Percentiles rank a stretch among this genome's conserved stretches.
Evolutionary conservation across 2,797 vertebrate species (phyloP).

Genomic region (Florisuga fusca): DNA sequence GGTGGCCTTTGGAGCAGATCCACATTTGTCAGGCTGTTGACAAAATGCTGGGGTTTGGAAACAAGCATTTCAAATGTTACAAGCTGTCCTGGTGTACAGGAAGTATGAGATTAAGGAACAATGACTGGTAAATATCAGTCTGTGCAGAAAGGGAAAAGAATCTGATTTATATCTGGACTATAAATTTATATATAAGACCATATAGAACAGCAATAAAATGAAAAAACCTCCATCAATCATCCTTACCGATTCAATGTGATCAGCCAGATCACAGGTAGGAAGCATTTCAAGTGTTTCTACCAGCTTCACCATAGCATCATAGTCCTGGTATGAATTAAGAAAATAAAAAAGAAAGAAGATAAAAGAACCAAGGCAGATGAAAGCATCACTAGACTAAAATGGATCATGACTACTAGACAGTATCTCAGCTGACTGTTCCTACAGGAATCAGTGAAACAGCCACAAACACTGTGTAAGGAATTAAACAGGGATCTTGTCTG

Average conservation of each 20-base stretch:
- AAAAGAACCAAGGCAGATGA: not conserved
- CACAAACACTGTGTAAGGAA: not conserved
- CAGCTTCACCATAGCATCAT: conserved; percentile 96
- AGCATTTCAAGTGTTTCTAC: conserved; percentile 94
- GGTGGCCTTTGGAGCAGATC: not conserved
- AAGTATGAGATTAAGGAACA: not conserved
- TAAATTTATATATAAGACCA: not conserved
- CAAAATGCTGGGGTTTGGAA: not conserved
- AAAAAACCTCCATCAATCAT: not conserved
- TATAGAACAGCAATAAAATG: not conserved
- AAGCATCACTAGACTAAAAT: not conserved
- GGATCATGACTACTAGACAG: not conserved
- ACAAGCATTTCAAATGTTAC: not conserved
- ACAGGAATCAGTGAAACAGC: not conserved
- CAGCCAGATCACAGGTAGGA: conserved; percentile 92
- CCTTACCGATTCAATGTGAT: conserved; percentile 94
- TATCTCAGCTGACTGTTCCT: not conserved
- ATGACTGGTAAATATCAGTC: not conserved
- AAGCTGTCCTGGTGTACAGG: not conserved
- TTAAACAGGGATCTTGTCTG: not conserved
- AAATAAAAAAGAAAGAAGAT: not conserved
- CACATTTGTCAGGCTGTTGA: not conserved
- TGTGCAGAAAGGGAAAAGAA: not conserved
- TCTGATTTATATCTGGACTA: not conserved
- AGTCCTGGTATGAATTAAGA: conserved; percentile 83